A percentile compares a stretch with the other conserved stretches of the same genome.
These are phyloP conservation scores for Cynopterus brachyotis DNA, from an alignment of 2,113 vertebrate species.

Conservation along the genomic window DNA sequence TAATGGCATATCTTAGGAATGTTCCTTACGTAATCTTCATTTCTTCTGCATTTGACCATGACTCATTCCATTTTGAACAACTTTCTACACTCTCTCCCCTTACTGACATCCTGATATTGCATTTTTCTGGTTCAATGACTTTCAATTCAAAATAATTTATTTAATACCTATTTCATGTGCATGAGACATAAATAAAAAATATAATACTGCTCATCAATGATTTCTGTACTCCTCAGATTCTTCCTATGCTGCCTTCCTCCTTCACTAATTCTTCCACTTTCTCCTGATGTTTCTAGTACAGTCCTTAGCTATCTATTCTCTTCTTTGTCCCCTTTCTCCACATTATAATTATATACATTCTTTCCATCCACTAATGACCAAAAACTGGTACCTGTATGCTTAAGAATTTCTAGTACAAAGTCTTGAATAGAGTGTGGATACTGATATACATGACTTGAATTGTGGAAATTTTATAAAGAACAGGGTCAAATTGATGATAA, in stretches of 20 bases:
- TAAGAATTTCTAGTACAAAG: neutral
- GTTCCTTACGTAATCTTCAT: slow-evolving; percentile 7
- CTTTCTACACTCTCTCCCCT: neutral
- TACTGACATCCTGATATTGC: neutral
- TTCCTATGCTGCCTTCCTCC: neutral
- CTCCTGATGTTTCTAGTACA: neutral
- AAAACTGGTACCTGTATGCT: neutral
- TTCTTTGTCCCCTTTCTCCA: neutral
- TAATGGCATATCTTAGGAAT: neutral
- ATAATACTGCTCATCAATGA: neutral
- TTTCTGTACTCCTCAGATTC: neutral
- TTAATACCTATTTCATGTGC: neutral
- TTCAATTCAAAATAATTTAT: slow-evolving; percentile 23
- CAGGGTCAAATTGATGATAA: neutral
- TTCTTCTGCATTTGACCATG: slow-evolving; percentile 17
- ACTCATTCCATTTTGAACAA: neutral
- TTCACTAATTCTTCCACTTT: neutral
- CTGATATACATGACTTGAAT: slow-evolving; percentile 30
- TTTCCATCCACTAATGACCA: neutral
- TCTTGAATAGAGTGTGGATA: neutral
- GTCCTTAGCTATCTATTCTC: neutral
- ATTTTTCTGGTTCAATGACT: neutral
- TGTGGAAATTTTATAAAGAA: slow-evolving; percentile 27
- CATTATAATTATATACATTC: neutral
- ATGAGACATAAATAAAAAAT: neutral